Conservation (phyloP, 2,888 invertebrate genomes). For the Geophilus truncorum region DNA sequence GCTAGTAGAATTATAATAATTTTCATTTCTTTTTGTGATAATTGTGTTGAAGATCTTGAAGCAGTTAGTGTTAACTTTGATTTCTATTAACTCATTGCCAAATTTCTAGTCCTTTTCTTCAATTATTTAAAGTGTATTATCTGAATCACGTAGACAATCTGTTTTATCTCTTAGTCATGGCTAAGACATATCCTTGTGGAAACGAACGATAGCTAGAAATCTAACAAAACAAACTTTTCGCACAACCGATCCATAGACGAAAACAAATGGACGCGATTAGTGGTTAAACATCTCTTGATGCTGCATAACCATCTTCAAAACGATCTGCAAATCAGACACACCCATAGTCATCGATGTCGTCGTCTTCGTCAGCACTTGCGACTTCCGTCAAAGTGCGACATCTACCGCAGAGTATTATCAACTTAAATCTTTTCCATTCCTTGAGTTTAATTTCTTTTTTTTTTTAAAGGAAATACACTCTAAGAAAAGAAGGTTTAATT, state of each 20-base stretch:
- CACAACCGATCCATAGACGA: neutral
- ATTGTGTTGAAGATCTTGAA: too few relatives aligned
- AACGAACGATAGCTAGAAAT: neutral
- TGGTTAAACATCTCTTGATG: neutral
- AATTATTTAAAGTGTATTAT: too few relatives aligned
- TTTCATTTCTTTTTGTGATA: too few relatives aligned
- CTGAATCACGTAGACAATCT: neutral
- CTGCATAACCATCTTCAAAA: neutral
- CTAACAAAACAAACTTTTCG: too few relatives aligned
- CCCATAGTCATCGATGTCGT: neutral
- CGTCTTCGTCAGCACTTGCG: neutral
- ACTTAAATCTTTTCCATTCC: neutral
- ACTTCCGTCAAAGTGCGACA: neutral
- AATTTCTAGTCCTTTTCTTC: too few relatives aligned
- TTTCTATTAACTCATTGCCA: too few relatives aligned
- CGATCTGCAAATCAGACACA: neutral
- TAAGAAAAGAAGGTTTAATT: too few relatives aligned
- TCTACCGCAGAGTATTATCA: neutral
- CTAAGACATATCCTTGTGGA: neutral
- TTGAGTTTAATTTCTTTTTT: neutral
- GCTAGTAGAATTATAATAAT: too few relatives aligned
- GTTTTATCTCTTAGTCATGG: neutral
- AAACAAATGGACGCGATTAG: neutral
- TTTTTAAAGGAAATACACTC: too few relatives aligned
- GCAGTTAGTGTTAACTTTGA: too few relatives aligned